Conservation (phyloP, 2,888 invertebrate species). For the Periphyllus acericola region DNA sequence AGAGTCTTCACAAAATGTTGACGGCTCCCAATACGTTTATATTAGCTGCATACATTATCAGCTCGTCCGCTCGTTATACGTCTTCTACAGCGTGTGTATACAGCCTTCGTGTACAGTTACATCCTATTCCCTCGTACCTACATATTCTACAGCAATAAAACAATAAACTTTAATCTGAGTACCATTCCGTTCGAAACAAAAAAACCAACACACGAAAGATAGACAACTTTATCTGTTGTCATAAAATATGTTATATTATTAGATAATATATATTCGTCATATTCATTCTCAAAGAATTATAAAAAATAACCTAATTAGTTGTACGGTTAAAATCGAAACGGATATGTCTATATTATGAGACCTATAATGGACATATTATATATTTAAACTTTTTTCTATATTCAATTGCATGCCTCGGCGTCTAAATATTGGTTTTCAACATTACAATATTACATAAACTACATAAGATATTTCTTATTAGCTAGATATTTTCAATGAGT, state of each 20-base stretch:
- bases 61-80: too few relatives aligned
- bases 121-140: not conserved
- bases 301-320: not conserved
- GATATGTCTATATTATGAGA: not conserved
- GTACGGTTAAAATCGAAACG: not conserved
- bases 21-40: too few relatives aligned
- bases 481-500: too few relatives aligned
- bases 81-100: not conserved
- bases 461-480: too few relatives aligned
- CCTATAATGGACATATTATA: not conserved
- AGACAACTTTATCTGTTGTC: not conserved
- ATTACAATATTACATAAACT: too few relatives aligned
- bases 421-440: too few relatives aligned
- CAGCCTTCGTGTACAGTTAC: not conserved
- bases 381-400: too few relatives aligned
- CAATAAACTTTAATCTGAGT: not conserved
- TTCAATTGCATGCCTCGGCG: too few relatives aligned
- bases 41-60: not conserved
- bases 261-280: not conserved
- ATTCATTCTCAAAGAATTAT: not conserved
- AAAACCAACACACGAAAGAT: slow-evolving; percentile 10
- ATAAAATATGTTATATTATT: not conserved
- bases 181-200: not conserved
- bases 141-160: not conserved
- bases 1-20: too few relatives aligned